Base-by-base conservation (phyloP, 2,797 vertebrate genomes). In the Hylomyscus alleni region DNA sequence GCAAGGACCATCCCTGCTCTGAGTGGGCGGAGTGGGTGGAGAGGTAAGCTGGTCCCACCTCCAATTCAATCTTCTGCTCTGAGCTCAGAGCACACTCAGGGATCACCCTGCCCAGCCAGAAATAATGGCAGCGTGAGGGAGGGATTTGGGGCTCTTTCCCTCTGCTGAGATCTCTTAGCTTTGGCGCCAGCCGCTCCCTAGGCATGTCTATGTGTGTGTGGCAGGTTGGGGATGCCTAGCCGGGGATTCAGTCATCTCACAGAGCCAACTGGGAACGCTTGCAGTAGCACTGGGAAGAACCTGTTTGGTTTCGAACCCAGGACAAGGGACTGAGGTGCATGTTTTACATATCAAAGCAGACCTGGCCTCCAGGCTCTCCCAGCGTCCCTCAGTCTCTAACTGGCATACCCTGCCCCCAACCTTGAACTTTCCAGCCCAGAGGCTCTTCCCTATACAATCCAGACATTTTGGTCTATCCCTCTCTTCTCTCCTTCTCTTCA, bases 1-100 rank as follows among this genome's bases (percentile, higher is more conserved):
- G 91, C 89, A 89, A 90, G 76, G 44, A 90, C 76, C 34, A 10
- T 13, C 52, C n/a, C 62, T 40, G 26, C 31, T 22, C 9, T 19
- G 11, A 54, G 67, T 88, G 95, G 90, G 89, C 62, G 87, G 69
- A 69, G 34, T 9, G 67, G 67, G 34, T 9, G 15, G 91, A 93
- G 60, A 77, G 62, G 29, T 12, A 2, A 19, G 29, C 19, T 22
- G 12, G 83, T 47, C 90, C 93, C 94, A 82, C 90, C 91, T 95
- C 78, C 7, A 58, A 95, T 96, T 97, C 89, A 97, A 1, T 91
- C 75, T 29, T 7, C 31, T 31, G 47, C 75, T 82, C 78, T 95
- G 91, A 80, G 83, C 83, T 75, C 82, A 19, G 72, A 92, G 92
- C 47, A 44, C 90, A 83, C 95, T 24, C 6, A 44, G 94, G 83